phyloP scores from a whole-genome alignment of 2,888 invertebrate species.

The Epiblema foenella region DNA sequence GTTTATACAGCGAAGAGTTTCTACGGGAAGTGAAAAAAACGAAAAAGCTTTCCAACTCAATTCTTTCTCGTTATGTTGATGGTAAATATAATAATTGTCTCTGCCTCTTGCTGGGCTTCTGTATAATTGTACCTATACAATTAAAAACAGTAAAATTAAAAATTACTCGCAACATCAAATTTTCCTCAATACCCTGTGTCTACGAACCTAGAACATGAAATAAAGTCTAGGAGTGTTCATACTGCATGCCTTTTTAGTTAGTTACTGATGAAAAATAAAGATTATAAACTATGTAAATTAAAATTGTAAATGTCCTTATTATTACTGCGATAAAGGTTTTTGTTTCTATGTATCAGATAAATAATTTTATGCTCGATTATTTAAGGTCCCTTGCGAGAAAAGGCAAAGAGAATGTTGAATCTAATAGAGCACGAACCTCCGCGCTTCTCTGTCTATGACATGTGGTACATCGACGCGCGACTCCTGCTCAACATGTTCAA shows the following conservation, averaged over 20 bases:
- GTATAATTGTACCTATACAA: neutral
- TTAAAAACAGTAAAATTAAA: no score
- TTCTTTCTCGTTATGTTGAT: slow-evolving; percentile 61
- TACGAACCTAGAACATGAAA: no score
- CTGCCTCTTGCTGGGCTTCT: neutral
- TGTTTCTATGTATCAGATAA: no score
- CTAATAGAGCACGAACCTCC: slow-evolving; percentile 65
- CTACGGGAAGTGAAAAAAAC: slow-evolving; percentile 62
- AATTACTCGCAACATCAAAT: no score
- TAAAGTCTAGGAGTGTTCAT: no score
- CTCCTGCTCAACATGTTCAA: slow-evolving; percentile 53
- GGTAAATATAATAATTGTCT: slow-evolving; percentile 51
- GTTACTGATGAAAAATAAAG: no score
- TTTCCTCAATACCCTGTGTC: no score
- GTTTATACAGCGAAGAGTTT: slow-evolving; percentile 60
- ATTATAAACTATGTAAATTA: no score
- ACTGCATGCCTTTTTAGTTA: no score
- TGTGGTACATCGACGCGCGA: slow-evolving; percentile 55
- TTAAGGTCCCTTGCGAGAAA: slow-evolving; percentile 66
- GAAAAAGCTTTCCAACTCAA: slow-evolving; percentile 60
- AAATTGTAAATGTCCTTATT: no score
- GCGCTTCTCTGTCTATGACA: slow-evolving; percentile 56
- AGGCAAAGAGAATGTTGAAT: slow-evolving; percentile 67
- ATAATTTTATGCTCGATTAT: no score
- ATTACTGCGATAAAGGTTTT: no score